Evolutionary conservation across 2,113 vertebrate species (phyloP), one percentile per base, ranked within the genome.

Genomic region (Orthonyx spaldingii): DNA sequence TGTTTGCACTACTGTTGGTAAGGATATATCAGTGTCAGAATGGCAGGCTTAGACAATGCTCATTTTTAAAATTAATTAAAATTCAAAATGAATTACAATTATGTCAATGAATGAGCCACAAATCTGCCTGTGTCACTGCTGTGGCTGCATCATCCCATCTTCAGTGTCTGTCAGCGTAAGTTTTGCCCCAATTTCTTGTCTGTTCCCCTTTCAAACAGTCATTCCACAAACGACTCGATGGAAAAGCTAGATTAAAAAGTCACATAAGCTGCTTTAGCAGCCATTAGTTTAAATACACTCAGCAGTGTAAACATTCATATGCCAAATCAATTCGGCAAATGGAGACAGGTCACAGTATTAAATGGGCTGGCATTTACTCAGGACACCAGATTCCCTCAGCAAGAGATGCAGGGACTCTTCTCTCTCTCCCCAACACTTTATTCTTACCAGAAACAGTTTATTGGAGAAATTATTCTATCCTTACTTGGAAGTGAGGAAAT

Each of bases 161-260:
- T 20, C 78, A 44, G 37, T 50, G 28, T 60, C 42, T 85, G 41
- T 66, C 47, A 22, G 22, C 2, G 2, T 28, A 72, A 33, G 9
- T 84, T 90, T 80, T 89, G 90, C 47, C 66, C 78, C 56, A 93
- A 0, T 94, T 95, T 93, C 64, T 80, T 91, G 16, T 47, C 52
- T 47, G n/a, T 65, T 94, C 81, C 74, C n/a, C 61, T 90, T 88
- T 91, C 63, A 65, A 84, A 61, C 16, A 84, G 56, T 47, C 68
- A 84, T 94, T 96, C 39, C 41, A 68, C 79, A 90, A 91, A 97
- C 83, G 56, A 69, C 69, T 82, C 16, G 35, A 14, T 75, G 66
- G 66, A 50, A 93, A 96, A 95, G 57, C 91, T 88, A 93, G 92
- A 96, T 97, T 96, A 94, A 94, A 95, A 94, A 90, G 49, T 86